These are phyloP conservation scores for Tolmerus cingulatus DNA, from an alignment of 2,888 invertebrate genomes.

Conservation along the genomic window DNA sequence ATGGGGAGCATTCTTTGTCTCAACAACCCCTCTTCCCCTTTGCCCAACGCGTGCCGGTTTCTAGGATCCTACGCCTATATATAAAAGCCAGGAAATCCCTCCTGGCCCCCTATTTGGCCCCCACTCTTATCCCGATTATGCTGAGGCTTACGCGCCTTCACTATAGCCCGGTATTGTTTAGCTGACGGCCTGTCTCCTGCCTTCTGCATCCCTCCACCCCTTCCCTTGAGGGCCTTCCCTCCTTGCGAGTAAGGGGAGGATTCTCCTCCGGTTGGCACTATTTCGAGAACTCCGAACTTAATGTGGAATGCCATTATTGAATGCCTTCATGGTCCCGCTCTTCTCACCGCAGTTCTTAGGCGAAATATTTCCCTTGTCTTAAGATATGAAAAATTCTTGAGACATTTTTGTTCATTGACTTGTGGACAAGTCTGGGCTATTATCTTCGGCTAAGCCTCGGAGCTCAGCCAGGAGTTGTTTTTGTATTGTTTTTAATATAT, in stretches of 20 bases:
- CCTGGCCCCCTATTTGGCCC: background rate
- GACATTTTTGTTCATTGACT: conserved; percentile 23
- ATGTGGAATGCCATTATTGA: conserved; percentile 27
- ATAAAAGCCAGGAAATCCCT: background rate
- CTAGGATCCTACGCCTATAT: background rate
- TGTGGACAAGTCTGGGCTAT: conserved; percentile 12
- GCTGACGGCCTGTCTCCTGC: background rate
- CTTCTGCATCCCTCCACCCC: background rate
- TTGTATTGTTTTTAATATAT: background rate
- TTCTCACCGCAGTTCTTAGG: background rate
- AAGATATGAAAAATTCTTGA: conserved; percentile 27
- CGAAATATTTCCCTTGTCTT: conserved; percentile 27
- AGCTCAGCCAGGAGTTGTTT: background rate
- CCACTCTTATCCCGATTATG: background rate
- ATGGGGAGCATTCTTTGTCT: conserved; percentile 13
- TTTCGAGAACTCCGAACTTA: conserved; percentile 20
- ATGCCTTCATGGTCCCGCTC: background rate
- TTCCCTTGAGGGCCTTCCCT: background rate
- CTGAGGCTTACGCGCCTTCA: background rate
- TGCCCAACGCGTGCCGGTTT: background rate
- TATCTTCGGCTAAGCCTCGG: background rate
- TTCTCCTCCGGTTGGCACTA: background rate
- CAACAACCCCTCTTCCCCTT: background rate
- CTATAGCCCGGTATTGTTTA: background rate
- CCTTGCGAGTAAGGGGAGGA: background rate